Base-by-base conservation (phyloP, 2,113 vertebrate species). In the Lepus americanus region DNA sequence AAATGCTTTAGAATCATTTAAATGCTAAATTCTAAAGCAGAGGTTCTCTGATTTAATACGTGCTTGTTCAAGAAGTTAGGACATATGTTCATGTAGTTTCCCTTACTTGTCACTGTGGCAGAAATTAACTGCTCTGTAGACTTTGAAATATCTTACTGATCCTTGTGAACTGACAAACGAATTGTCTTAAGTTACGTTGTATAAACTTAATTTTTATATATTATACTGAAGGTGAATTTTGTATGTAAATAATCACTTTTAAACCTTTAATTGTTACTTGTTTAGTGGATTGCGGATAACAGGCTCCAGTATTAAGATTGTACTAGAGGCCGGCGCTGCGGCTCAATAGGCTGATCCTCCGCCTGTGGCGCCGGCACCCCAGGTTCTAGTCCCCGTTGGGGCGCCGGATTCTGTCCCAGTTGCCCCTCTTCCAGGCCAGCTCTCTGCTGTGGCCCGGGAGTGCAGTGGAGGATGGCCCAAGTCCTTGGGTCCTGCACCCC, bases 1-100 rank as follows among this genome's bases (percentile, higher is more conserved):
- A 92, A 93, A 80, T 39, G 73, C 87, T 92, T 96, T 89, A 92
- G 49, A 96, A 29, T 93, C n/a, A 36, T 80, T 92, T 95, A 93
- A 88, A 51, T 83, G 61, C 17, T 87, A 80, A 92, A 90, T 81
- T 77, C 1, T 87, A 67, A 81, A 94, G 84, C 17, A 19, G 49
- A 36, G 6, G 3, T 27, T 91, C 22, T 94, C 25, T 87, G 33
- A 74, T 64, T 91, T 63, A 80, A 16, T 87, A 76, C 87, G 51
- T 0, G 73, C 36, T 72, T 72, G 31, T 63, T 69, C 77, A 33
- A 64, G 82, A 95, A 87, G 20, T 92, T 92, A 87, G 7, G 3
- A 72, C 13, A 84, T 44, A 44, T 44, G 6, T 44, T 72, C 12
- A 39, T 36, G 7, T 59, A 1, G n/a, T 67, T 92, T 85, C 95